These are phyloP conservation scores for Bungarus multicinctus DNA, from an alignment of 2,113 vertebrate species.

Conservation along the genomic window DNA sequence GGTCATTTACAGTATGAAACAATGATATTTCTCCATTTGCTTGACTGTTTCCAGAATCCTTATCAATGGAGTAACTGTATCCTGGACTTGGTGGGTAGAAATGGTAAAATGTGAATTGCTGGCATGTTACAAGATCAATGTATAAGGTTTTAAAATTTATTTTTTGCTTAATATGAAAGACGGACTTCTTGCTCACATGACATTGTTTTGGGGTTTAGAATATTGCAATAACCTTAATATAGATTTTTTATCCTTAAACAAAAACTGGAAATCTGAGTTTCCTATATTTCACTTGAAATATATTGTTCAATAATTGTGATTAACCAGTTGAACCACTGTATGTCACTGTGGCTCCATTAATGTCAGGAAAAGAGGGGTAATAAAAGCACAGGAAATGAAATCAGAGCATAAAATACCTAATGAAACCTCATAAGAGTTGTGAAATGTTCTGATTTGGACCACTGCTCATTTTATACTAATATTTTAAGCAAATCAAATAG, in stretches of 20 bases:
- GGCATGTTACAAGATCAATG: slow-evolving; percentile 22
- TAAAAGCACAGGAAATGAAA: background rate
- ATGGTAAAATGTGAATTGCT: slow-evolving; percentile 25
- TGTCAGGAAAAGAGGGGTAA: background rate
- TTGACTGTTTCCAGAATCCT: slow-evolving; percentile 28
- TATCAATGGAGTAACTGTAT: slow-evolving; percentile 33
- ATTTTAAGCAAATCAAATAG: background rate
- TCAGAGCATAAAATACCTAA: background rate
- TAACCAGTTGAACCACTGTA: slow-evolving; percentile 53
- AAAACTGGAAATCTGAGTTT: background rate
- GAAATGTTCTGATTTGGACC: background rate
- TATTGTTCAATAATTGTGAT: slow-evolving; percentile 33
- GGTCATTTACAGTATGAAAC: slow-evolving; percentile 44
- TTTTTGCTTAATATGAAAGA: background rate
- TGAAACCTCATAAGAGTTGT: background rate
- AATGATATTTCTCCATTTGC: slow-evolving; percentile 29
- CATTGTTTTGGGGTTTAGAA: background rate
- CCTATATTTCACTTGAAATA: background rate
- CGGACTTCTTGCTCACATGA: background rate
- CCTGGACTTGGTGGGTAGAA: slow-evolving; percentile 48
- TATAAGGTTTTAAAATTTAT: slow-evolving; percentile 11
- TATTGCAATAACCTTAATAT: background rate
- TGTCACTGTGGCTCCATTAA: slow-evolving; percentile 63
- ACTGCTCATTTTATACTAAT: background rate
- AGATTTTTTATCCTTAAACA: background rate